Conservation (phyloP, 2,888 invertebrate species). For the Drosophila anomelani region DNA sequence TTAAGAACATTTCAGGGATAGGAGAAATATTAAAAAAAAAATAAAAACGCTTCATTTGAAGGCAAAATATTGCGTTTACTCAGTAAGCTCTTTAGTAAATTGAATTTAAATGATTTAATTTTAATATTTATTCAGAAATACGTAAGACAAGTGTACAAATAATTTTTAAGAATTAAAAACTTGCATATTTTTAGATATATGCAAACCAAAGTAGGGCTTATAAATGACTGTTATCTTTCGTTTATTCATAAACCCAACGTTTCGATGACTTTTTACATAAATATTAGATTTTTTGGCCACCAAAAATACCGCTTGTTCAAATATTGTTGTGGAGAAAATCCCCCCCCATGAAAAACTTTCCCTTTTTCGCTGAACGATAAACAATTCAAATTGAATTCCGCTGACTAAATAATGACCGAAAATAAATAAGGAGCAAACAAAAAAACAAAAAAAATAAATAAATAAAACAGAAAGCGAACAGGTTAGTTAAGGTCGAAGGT, state of each 20-base stretch:
- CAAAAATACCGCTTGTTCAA: not conserved
- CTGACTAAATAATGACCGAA: slow-evolving; percentile 34
- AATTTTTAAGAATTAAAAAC: not conserved
- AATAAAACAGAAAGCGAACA: slow-evolving; percentile 10
- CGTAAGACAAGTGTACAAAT: not conserved
- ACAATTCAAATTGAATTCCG: slow-evolving; percentile 40
- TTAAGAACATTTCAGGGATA: too few species aligned
- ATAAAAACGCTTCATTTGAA: too few species aligned
- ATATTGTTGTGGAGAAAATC: not conserved
- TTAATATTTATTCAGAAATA: not conserved
- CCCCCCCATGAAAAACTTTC: not conserved
- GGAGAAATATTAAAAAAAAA: too few species aligned
- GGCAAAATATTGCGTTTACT: too few species aligned
- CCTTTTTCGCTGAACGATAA: slow-evolving; percentile 15
- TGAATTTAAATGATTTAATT: not conserved
- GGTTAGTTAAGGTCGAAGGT: slow-evolving; percentile 35
- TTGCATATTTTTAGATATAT: not conserved
- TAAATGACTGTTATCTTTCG: not conserved
- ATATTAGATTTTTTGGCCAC: not conserved
- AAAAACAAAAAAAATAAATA: too few species aligned
- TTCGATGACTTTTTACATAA: not conserved
- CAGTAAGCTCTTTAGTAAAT: too few species aligned
- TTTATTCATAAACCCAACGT: not conserved
- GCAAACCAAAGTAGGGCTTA: not conserved
- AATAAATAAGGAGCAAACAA: not conserved